Evolutionary conservation across 2,888 invertebrate species (phyloP).

Genomic region (Eupeodes latifasciatus): DNA sequence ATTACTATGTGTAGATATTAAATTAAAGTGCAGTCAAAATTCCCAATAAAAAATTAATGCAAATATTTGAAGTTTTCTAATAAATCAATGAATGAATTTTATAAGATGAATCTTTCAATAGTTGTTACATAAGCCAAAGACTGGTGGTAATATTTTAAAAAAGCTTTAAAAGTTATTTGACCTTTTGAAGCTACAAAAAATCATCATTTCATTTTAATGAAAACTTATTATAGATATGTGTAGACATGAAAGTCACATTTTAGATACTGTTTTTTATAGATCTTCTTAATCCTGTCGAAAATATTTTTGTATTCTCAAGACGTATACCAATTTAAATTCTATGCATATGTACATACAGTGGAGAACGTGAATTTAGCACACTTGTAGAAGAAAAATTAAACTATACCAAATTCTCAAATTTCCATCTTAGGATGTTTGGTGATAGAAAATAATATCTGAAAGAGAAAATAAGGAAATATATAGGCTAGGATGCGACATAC

Average conservation of each 20-base stretch:
- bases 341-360: too few species aligned
- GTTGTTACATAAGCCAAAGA: not conserved
- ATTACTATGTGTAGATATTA: not conserved
- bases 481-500: too few species aligned
- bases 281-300: not conserved
- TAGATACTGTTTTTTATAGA: not conserved
- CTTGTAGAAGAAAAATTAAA: too few species aligned
- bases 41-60: not conserved
- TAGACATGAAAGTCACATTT: not conserved
- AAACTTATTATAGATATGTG: not conserved
- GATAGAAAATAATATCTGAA: too few species aligned
- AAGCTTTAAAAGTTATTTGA: not conserved
- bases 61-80: not conserved
- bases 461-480: too few species aligned
- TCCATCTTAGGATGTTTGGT: too few species aligned
- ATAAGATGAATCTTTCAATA: not conserved
- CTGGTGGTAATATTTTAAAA: not conserved
- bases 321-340: too few species aligned
- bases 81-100: not conserved
- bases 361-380: too few species aligned
- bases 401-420: too few species aligned
- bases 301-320: not conserved
- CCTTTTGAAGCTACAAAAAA: not conserved
- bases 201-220: conserved; percentile 1
- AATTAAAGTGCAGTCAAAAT: not conserved